phyloP scores from a whole-genome alignment of 2,113 vertebrate genomes.

The Apus apus region DNA sequence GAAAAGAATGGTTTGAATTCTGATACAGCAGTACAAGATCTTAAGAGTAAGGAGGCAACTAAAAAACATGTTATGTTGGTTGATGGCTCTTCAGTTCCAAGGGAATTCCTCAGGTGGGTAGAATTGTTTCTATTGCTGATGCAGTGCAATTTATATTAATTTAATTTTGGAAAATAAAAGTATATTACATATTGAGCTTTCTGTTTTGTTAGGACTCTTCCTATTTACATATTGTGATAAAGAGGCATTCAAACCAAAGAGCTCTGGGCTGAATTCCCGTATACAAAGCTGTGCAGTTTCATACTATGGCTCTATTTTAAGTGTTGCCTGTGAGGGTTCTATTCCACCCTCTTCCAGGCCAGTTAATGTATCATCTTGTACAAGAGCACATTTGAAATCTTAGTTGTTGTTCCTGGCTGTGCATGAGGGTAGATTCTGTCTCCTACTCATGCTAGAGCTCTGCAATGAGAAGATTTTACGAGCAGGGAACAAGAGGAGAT shows the following conservation, averaged over 20 bases:
- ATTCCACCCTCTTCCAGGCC: neutral
- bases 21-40: neutral
- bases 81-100: neutral
- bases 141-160: neutral
- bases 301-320: neutral
- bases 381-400: neutral
- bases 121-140: neutral
- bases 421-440: neutral
- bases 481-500: neutral
- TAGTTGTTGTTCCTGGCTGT: neutral
- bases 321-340: neutral
- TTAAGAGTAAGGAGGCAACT: neutral
- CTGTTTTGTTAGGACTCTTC: neutral
- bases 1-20: neutral
- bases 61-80: neutral
- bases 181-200: neutral
- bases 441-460: neutral
- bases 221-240: neutral
- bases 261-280: neutral
- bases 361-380: neutral
- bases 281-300: neutral
- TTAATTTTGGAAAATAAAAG: neutral
- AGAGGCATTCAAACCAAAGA: neutral
- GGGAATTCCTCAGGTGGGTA: neutral
- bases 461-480: neutral